phyloP scores from a whole-genome alignment of 1,140 invertebrate species.

The Scaptomyza graminum region DNA sequence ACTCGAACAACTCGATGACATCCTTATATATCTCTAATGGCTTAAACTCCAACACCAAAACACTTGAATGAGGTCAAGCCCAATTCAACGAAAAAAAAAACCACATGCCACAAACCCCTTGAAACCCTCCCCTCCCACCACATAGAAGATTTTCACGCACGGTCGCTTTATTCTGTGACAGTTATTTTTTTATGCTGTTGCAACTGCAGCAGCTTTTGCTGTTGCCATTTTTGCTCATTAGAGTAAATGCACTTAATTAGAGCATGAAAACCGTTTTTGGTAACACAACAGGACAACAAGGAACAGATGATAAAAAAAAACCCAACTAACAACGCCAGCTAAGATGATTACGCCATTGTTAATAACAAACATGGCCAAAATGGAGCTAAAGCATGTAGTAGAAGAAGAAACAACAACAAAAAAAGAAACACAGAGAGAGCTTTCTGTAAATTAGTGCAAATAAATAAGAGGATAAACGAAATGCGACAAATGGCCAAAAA shows the following conservation, averaged over 20 bases:
- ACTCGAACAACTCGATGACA: background rate
- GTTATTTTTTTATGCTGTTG: constrained; percentile 24
- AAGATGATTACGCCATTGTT: constrained; percentile 73
- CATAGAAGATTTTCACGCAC: constrained; percentile 69
- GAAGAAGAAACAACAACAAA: constrained; percentile 46
- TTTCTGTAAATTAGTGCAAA: constrained; percentile 72
- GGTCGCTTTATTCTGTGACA: constrained; percentile 44
- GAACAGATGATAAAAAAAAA: constrained; percentile 10
- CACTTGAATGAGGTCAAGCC: constrained; percentile 50
- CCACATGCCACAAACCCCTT: constrained; percentile 22
- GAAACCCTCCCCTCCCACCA: background rate
- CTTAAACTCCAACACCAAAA: constrained; percentile 4
- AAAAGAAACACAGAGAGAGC: constrained; percentile 19
- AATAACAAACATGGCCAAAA: constrained; percentile 69
- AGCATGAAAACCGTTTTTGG: constrained; percentile 58
- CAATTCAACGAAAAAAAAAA: background rate
- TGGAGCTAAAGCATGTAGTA: background rate
- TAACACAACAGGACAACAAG: constrained; percentile 16
- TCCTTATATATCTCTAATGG: constrained; percentile 11
- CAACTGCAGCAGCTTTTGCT: constrained; percentile 7
- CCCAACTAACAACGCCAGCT: constrained; percentile 3
- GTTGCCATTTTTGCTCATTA: constrained; percentile 75
- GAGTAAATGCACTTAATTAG: constrained; percentile 80
- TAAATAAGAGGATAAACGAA: constrained; percentile 77
- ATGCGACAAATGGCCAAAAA: constrained; percentile 69